Base-by-base conservation (phyloP, 2,797 vertebrate species). In the Syndactyla subalaris region DNA sequence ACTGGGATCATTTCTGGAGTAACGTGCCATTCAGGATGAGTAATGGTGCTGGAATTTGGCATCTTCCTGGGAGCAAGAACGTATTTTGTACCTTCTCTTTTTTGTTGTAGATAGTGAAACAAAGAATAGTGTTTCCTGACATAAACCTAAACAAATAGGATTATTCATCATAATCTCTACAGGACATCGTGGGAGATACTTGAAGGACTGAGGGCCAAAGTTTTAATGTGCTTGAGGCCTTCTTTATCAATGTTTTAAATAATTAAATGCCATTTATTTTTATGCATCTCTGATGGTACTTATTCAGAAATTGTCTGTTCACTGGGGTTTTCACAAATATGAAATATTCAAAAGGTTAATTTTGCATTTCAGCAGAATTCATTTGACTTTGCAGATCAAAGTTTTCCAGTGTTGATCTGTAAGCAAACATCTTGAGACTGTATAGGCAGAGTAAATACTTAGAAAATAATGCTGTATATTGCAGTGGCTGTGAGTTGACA, bases 271-370 rank as follows among this genome's bases (percentile, higher is more conserved):
- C 39, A 46, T 93, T 96, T 93, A 49, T 88, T 94, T 95, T 90
- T 76, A 36, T 88, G 80, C 80, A 68, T 91, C 57, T 83, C 71
- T 55, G 39, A 65, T 71, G 66, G 39, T 38, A 71, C 36, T 89
- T 94, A 74, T 88, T 86, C 71, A 55, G 70, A 85, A 91, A 67
- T 90, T 82, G 75, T 91, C 86, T 63, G 0, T 93, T 90, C 80
- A 30, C 36, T 45, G 38, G 11, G 24, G 43, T 94, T 93, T 94
- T 76, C 52, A 80, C 34, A 87, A 87, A 71, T 82, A 95, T 86
- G 84, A 96, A 90, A 94, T 96, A 93, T 93, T 95, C 34, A 95
- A 32, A 82, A 89, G 89, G 71, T 90, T 63, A 34, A 49, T 76
- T 90, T 76, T 88, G 41, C 45, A 67, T 89, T 94, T 93, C 62